Conservation (phyloP, 2,113 vertebrate species). For the Lipophrys pholis region DNA sequence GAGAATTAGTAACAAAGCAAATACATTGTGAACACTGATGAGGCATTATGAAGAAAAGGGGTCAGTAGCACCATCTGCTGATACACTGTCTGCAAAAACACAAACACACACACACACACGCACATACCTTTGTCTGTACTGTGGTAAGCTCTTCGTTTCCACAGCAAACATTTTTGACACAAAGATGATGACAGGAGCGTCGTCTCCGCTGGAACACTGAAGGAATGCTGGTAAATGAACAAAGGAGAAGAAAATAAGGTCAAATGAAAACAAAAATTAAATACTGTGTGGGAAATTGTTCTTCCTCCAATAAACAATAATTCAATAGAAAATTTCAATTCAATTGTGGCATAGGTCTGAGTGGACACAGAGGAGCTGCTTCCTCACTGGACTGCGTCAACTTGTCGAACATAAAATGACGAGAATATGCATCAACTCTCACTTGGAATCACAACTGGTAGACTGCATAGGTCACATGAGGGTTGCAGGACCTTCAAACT, state of each 20-base stretch:
- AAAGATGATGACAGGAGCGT: slow-evolving; percentile 91
- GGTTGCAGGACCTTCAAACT: too few relatives aligned
- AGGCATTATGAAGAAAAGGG: slow-evolving; percentile 1
- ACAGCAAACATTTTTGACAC: slow-evolving; percentile 98
- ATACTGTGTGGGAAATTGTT: too few relatives aligned
- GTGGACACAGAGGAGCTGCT: too few relatives aligned
- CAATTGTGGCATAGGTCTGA: too few relatives aligned
- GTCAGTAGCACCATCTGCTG: slow-evolving; percentile 58
- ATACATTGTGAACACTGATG: neutral
- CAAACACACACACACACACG: neutral
- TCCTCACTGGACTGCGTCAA: too few relatives aligned
- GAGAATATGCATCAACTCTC: too few relatives aligned
- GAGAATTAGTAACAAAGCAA: neutral
- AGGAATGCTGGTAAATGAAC: slow-evolving; percentile 87
- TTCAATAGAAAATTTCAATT: too few relatives aligned
- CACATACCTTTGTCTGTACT: slow-evolving; percentile 91
- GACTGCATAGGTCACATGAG: too few relatives aligned
- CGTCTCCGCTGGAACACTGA: slow-evolving; percentile 88
- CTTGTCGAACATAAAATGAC: too few relatives aligned
- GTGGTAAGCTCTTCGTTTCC: slow-evolving; percentile 88
- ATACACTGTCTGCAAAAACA: neutral
- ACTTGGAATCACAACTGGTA: too few relatives aligned
- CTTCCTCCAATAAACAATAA: neutral
- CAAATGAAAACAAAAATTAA: slow-evolving; percentile 9
- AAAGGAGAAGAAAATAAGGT: neutral